Percentiles rank a stretch among this genome's conserved stretches.
These are phyloP conservation scores for Laspeyria flexula DNA, from an alignment of 2,888 invertebrate genomes.

Conservation along the genomic window DNA sequence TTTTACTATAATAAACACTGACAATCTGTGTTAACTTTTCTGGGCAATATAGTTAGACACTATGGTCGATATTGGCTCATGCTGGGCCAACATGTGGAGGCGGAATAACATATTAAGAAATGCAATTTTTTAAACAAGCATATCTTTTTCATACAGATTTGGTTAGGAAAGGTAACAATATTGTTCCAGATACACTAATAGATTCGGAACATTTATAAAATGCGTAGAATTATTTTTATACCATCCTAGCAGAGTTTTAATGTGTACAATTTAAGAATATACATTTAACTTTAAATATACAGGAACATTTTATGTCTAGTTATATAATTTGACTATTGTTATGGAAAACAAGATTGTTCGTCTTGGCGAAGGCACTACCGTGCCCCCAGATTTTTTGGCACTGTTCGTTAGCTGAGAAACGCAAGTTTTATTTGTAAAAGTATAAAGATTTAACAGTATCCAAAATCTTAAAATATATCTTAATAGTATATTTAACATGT, in stretches of 20 bases:
- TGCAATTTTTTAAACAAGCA: conserved; percentile 8
- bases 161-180: conserved; percentile 15
- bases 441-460: conserved; percentile 40
- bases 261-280: conserved; percentile 27
- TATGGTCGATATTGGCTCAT: too few species aligned
- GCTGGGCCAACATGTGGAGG: too few species aligned
- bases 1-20: too few species aligned
- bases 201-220: conserved; percentile 20
- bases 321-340: conserved; percentile 22
- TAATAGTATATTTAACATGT: conserved; percentile 36
- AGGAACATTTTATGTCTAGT: conserved; percentile 36
- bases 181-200: conserved; percentile 8
- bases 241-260: conserved; percentile 23
- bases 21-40: too few species aligned
- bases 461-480: conserved; percentile 36
- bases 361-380: too few species aligned
- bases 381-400: conserved; percentile 42
- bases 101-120: conserved; percentile 23
- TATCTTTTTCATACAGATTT: conserved; percentile 14
- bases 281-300: conserved; percentile 27
- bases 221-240: conserved; percentile 15
- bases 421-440: conserved; percentile 28
- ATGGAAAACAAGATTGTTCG: conserved; percentile 21
- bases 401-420: conserved; percentile 29
- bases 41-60: too few species aligned